phyloP scores from a whole-genome alignment of 2,113 vertebrate genomes.

The Boulengeromyrus knoepffleri region DNA sequence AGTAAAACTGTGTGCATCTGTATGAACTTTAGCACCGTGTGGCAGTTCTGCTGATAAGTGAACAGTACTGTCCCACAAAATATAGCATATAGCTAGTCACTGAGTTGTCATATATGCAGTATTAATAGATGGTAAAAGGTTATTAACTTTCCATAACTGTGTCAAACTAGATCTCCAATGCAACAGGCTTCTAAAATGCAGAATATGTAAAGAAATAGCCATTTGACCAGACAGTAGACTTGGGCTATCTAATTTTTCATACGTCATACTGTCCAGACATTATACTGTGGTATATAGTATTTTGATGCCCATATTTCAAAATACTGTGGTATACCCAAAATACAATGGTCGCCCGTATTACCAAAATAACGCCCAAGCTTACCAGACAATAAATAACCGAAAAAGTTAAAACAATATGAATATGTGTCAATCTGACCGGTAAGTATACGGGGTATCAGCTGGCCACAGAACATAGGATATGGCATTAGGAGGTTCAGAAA shows the following conservation, averaged over 20 bases:
- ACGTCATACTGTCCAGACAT: background rate
- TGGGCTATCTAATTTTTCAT: background rate
- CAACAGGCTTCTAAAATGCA: background rate
- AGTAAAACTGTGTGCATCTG: background rate
- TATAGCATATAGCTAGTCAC: background rate
- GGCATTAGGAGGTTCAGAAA: background rate
- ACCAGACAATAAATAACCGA: background rate
- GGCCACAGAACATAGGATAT: background rate
- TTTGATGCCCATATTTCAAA: background rate
- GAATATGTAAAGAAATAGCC: background rate
- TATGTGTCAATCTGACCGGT: background rate
- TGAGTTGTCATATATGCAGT: background rate
- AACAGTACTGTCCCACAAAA: slow-evolving; percentile 2
- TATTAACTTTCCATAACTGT: background rate
- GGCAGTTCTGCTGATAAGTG: background rate
- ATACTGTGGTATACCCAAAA: background rate
- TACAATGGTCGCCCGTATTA: too few species aligned
- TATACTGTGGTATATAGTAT: background rate
- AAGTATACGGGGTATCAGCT: background rate
- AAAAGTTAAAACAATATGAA: background rate
- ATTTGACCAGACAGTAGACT: background rate
- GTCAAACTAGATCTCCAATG: background rate
- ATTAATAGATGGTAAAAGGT: background rate
- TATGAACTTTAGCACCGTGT: background rate
- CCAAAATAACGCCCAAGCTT: background rate